Percentiles rank a stretch among this genome's conserved stretches.
Evolutionary conservation across 2,797 vertebrate species (phyloP).

Genomic region (Phyllotis vaccarum): DNA sequence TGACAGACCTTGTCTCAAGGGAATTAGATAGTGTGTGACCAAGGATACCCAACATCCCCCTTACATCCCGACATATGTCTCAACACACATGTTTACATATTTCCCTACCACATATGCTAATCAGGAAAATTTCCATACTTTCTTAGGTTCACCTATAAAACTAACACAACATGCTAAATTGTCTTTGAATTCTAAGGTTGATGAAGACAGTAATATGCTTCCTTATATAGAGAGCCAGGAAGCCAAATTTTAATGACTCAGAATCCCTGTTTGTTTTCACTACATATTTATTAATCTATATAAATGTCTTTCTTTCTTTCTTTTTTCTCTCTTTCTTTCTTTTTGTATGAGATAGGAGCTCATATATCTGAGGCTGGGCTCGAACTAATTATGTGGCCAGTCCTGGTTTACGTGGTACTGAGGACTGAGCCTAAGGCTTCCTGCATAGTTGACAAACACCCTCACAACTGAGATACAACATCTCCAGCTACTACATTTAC

Average conservation of each 20-base stretch:
- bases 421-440: too few species aligned
- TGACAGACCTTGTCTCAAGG: background rate
- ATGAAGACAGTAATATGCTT: background rate
- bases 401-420: too few species aligned
- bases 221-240: background rate
- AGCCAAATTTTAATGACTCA: background rate
- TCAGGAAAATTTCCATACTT: background rate
- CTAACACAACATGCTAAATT: background rate
- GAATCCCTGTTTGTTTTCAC: background rate
- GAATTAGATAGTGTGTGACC: too few species aligned
- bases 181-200: background rate
- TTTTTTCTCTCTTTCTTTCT: rapidly evolving
- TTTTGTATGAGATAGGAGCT: background rate
- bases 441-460: too few species aligned
- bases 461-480: background rate
- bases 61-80: background rate
- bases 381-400: background rate
- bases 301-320: too few species aligned
- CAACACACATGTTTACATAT: background rate
- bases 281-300: background rate
- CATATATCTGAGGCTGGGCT: background rate
- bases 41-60: too few species aligned
- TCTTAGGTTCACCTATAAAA: background rate
- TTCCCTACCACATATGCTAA: too few species aligned
- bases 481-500: background rate